These are phyloP conservation scores for Harpegnathos saltator DNA, from an alignment of 1,140 invertebrate species.

Conservation along the genomic window DNA sequence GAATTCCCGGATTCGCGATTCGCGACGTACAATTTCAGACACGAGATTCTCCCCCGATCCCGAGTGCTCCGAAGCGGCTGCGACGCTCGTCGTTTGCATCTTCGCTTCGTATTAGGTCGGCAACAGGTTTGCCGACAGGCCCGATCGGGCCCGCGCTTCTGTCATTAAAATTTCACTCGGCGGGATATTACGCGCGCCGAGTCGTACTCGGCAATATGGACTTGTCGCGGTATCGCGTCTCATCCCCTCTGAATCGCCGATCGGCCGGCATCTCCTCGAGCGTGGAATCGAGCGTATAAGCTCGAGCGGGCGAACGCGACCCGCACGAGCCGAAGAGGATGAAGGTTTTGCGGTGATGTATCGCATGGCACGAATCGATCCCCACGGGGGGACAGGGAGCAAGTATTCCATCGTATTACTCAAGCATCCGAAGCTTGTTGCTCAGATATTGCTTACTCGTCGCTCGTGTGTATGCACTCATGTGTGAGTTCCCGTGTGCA, in stretches of 20 bases:
- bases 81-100: too few species aligned
- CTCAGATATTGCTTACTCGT: slow-evolving; percentile 63
- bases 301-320: slow-evolving; percentile 38
- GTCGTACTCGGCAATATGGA: too few species aligned
- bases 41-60: too few species aligned
- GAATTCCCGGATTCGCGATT: too few species aligned
- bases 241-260: neutral
- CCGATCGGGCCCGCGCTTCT: too few species aligned
- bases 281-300: too few species aligned
- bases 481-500: neutral
- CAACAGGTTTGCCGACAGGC: too few species aligned
- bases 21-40: too few species aligned
- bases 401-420: slow-evolving; percentile 63
- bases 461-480: neutral
- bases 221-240: neutral
- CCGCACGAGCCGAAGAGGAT: slow-evolving; percentile 59
- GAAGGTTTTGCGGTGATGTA: slow-evolving; percentile 58
- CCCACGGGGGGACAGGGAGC: neutral
- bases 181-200: too few species aligned
- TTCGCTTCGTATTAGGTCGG: too few species aligned
- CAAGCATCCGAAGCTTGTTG: slow-evolving; percentile 59
- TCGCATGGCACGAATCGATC: slow-evolving; percentile 64
- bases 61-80: too few species aligned
- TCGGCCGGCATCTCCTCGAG: neutral
- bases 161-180: too few species aligned